These are phyloP conservation scores for Micronycteris hirsuta DNA, from an alignment of 2,113 vertebrate species.

Conservation along the genomic window DNA sequence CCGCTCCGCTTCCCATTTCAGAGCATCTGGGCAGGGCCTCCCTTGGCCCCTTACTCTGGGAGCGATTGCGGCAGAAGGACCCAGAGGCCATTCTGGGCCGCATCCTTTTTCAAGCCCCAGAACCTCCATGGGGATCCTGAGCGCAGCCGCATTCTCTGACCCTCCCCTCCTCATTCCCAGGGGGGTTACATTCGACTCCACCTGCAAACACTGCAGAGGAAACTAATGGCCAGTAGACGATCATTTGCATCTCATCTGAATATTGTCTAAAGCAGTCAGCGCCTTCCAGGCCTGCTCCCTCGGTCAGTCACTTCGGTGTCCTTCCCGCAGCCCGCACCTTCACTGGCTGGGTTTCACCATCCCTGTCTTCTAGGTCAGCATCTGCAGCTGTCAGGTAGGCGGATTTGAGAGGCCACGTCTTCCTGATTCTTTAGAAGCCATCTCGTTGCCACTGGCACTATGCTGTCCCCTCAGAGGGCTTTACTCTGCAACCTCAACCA, in stretches of 20 bases:
- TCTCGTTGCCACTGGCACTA: conserved; percentile 36
- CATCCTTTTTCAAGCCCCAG: not conserved
- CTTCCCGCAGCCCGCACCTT: conserved; percentile 73
- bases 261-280: not conserved
- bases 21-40: conserved; percentile 11
- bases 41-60: not conserved
- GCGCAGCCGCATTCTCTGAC: conserved; percentile 52
- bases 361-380: conserved; percentile 43
- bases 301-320: conserved; percentile 74
- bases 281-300: not conserved
- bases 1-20: not conserved
- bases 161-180: conserved; percentile 25
- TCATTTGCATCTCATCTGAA: conserved; percentile 46
- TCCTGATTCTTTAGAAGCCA: not conserved
- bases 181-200: not conserved
- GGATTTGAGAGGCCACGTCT: not conserved
- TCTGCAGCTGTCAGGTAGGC: conserved; percentile 53
- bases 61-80: not conserved
- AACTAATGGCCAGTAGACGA: not conserved
- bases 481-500: conserved; percentile 86
- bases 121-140: not conserved
- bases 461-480: conserved; percentile 83
- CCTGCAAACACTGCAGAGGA: conserved; percentile 64
- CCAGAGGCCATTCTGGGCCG: not conserved
- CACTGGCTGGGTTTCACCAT: conserved; percentile 75